A percentile compares a stretch with the other conserved stretches of the same genome.
Conservation (phyloP, 2,888 invertebrate genomes). For the Coelogynopora nodosa region DNA sequence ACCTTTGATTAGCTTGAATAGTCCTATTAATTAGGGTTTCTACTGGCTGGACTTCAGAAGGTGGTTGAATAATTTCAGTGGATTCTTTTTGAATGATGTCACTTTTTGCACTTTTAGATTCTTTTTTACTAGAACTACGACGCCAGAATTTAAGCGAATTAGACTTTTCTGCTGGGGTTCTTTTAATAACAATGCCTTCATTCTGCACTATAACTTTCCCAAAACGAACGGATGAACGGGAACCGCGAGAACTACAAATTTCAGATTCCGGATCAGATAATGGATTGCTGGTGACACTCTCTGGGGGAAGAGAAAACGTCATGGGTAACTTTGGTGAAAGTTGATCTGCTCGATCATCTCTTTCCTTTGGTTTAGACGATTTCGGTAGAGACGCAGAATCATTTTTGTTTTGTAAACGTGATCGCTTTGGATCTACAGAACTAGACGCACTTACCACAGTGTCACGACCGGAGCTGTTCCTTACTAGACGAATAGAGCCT, state of each 20-base stretch:
- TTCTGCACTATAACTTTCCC: neutral
- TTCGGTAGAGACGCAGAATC: neutral
- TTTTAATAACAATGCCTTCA: neutral
- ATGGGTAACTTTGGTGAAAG: neutral
- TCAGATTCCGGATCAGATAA: neutral
- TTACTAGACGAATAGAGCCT: neutral
- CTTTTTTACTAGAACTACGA: neutral
- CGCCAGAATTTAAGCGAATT: neutral
- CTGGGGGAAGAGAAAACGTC: neutral
- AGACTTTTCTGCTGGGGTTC: neutral
- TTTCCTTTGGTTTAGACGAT: neutral
- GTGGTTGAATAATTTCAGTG: neutral
- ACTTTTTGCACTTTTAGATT: neutral
- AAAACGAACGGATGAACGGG: neutral
- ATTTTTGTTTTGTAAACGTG: neutral
- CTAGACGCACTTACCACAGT: neutral
- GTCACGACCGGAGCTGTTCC: neutral
- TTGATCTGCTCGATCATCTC: neutral
- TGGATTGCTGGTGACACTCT: neutral
- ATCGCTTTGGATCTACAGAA: neutral
- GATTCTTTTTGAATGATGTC: neutral
- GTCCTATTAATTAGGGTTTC: neutral
- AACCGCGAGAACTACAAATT: neutral
- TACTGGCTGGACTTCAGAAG: neutral
- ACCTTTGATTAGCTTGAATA: neutral